Percentiles rank a stretch among this genome's conserved stretches.
These are phyloP conservation scores for Arnoldichthys spilopterus DNA, from an alignment of 2,797 vertebrate genomes.

Conservation along the genomic window DNA sequence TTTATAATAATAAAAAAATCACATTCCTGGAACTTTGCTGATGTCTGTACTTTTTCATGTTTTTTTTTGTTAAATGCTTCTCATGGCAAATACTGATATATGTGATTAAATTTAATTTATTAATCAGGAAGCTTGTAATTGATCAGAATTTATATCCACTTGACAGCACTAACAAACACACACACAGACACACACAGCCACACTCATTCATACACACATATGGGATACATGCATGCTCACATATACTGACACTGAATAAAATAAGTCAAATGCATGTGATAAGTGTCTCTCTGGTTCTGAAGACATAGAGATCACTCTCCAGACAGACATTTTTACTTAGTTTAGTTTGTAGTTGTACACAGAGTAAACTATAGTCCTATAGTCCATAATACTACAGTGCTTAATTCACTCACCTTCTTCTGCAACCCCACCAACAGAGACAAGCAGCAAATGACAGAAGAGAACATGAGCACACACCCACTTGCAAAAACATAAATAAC, in stretches of 20 bases:
- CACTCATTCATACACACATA: too few relatives aligned
- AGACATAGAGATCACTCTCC: not conserved
- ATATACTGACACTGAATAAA: not conserved
- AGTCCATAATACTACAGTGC: not conserved
- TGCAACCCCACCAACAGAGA: not conserved
- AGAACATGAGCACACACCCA: not conserved
- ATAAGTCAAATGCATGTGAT: not conserved
- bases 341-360: not conserved
- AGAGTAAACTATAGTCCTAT: not conserved
- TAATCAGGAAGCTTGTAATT: too few relatives aligned
- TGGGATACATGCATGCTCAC: not conserved
- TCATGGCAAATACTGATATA: too few relatives aligned
- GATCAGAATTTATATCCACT: too few relatives aligned
- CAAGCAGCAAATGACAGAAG: too few relatives aligned
- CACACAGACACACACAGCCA: too few relatives aligned
- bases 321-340: not conserved
- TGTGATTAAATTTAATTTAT: too few relatives aligned
- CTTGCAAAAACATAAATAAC: conserved; percentile 33
- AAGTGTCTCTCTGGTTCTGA: not conserved
- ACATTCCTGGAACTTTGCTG: too few relatives aligned
- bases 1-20: too few relatives aligned
- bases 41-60: too few relatives aligned
- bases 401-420: not conserved
- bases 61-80: too few relatives aligned
- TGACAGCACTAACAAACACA: too few relatives aligned